Evolutionary conservation across 2,797 vertebrate species (phyloP).

Genomic region (Peromyscus aztecus): DNA sequence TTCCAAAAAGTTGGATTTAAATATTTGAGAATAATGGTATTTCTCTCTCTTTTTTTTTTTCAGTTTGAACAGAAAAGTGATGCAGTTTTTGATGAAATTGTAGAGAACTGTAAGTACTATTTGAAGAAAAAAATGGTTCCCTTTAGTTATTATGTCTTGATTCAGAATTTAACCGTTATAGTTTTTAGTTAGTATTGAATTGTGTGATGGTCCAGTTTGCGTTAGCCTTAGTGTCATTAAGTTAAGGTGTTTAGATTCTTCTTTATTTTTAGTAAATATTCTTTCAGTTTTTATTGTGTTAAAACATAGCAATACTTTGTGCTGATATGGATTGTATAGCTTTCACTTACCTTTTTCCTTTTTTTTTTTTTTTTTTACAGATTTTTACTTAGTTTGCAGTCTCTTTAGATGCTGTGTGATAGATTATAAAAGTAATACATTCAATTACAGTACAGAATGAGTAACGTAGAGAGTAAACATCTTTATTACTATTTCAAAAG

Average conservation of each 20-base stretch:
- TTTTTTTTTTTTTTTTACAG: not conserved
- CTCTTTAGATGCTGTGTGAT: constrained; percentile 40
- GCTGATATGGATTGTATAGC: constrained; percentile 4
- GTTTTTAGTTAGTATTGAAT: constrained; percentile 5
- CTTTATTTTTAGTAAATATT: constrained; percentile 53
- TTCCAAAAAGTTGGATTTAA: constrained; percentile 52
- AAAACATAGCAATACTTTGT: constrained; percentile 44
- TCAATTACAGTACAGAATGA: constrained; percentile 56
- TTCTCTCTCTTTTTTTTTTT: constrained; percentile 78
- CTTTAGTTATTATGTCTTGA: constrained; percentile 47
- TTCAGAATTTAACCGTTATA: not conserved
- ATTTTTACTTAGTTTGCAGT: constrained; percentile 43
- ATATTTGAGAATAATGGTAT: constrained; percentile 77
- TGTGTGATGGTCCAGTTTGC: not conserved
- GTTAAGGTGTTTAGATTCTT: constrained; percentile 23
- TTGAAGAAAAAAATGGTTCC: constrained; percentile 75
- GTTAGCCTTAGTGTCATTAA: constrained; percentile 1
- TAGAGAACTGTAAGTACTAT: constrained; percentile 90
- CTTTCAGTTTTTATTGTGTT: constrained; percentile 36
- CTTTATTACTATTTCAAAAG: constrained; percentile 62
- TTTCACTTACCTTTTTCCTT: not conserved
- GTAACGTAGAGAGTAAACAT: constrained; percentile 60
- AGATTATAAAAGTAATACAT: constrained; percentile 84
- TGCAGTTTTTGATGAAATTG: constrained; percentile 88
- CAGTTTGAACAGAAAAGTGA: constrained; percentile 91